Percentiles rank a stretch among this genome's conserved stretches.
Evolutionary conservation across 2,888 invertebrate genomes (phyloP).

Genomic region (Epinotia brunnichana): DNA sequence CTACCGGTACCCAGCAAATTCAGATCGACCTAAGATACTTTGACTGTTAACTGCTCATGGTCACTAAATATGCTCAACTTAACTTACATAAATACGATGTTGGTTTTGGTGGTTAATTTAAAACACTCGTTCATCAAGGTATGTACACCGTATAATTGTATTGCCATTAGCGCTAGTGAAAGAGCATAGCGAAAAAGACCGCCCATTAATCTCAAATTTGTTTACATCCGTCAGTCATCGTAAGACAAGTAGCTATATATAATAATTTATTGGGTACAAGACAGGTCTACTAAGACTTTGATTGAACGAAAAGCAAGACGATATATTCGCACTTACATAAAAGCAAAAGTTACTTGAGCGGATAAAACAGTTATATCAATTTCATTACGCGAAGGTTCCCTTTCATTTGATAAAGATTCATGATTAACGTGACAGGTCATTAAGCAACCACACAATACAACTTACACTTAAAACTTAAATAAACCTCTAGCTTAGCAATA

Average conservation of each 20-base stretch:
- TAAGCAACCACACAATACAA: background rate
- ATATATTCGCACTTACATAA: conserved; percentile 38
- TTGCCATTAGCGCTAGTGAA: conserved; percentile 9
- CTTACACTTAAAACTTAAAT: background rate
- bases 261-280: conserved; percentile 32
- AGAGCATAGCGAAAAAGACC: conserved; percentile 27
- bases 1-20: no score
- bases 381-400: background rate
- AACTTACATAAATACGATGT: background rate
- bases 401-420: background rate
- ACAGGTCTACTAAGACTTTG: conserved; percentile 29
- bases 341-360: background rate
- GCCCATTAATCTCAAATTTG: conserved; percentile 39
- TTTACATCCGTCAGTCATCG: conserved; percentile 38
- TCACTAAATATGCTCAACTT: background rate
- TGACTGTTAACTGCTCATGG: background rate
- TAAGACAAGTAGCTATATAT: conserved; percentile 41
- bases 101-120: background rate
- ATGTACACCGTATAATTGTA: background rate
- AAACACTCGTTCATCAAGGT: background rate
- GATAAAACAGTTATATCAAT: conserved; percentile 3
- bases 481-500: conserved; percentile 1
- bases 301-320: conserved; percentile 29
- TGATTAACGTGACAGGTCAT: conserved; percentile 1
- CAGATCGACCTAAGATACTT: no score